A percentile compares a stretch with the other conserved stretches of the same genome.
Conservation (phyloP, 2,797 vertebrate genomes). For the Gouania willdenowi region DNA sequence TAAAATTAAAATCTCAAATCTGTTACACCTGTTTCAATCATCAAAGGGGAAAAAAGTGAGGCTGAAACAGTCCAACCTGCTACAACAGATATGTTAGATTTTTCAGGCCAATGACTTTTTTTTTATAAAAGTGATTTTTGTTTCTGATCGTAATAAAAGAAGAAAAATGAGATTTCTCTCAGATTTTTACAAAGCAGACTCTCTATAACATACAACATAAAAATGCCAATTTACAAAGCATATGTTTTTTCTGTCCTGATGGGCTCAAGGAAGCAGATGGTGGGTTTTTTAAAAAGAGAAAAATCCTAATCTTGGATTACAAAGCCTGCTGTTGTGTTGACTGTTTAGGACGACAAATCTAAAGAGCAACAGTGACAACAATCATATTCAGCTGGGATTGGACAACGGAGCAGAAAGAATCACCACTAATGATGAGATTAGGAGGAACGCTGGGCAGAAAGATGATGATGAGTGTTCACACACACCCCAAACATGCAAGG, state of each 20-base stretch:
- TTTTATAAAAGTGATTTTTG: no score
- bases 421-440: slow-evolving; percentile 23
- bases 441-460: slow-evolving; percentile 8
- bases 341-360: slow-evolving; percentile 4
- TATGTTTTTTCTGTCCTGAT: slow-evolving; percentile 13
- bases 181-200: no score
- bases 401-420: slow-evolving; percentile 13
- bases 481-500: no score
- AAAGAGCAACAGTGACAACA: neutral
- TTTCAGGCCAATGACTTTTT: no score
- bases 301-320: slow-evolving; percentile 33
- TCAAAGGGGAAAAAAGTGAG: no score
- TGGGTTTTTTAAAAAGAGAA: slow-evolving; percentile 25
- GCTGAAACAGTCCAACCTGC: slow-evolving; percentile 1
- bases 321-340: slow-evolving; percentile 23
- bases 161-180: no score
- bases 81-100: slow-evolving; percentile 2
- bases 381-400: slow-evolving; percentile 11
- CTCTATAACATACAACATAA: neutral
- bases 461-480: no score
- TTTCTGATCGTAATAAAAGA: no score
- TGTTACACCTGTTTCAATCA: no score
- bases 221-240: slow-evolving; percentile 19
- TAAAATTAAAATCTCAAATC: no score
- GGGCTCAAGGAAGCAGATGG: slow-evolving; percentile 38